A percentile compares a stretch with the other conserved stretches of the same genome.
phyloP scores from a whole-genome alignment of 2,888 invertebrate genomes.

The Drosophila aldrichi region DNA sequence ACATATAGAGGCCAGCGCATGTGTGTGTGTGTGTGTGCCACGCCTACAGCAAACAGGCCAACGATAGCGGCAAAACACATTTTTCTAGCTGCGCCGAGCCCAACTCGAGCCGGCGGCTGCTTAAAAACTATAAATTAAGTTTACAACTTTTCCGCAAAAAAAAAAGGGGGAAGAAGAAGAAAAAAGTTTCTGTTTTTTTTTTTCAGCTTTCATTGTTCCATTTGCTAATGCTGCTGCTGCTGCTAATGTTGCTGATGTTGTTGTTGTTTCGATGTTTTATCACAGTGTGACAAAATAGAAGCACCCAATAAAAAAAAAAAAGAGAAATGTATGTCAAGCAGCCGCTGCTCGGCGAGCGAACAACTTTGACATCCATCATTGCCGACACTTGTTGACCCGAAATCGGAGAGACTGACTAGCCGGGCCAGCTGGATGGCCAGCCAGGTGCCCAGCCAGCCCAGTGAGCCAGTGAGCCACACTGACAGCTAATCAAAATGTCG shows the following conservation, averaged over 20 bases:
- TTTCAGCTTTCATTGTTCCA: conserved; percentile 10
- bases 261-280: conserved; percentile 61
- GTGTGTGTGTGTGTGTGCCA: conserved; percentile 19
- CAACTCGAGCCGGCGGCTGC: conserved; percentile 67
- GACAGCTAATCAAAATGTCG: conserved; percentile 78
- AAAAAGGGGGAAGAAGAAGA: conserved; percentile 31
- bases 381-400: conserved; percentile 74
- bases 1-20: conserved; percentile 13
- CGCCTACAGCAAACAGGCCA: conserved; percentile 47
- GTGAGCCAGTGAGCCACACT: conserved; percentile 12
- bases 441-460: conserved; percentile 9
- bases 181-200: conserved; percentile 42
- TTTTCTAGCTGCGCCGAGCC: conserved; percentile 54
- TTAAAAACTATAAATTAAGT: conserved; percentile 78
- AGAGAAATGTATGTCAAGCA: conserved; percentile 72
- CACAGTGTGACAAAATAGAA: conserved; percentile 72
- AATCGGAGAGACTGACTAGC: conserved; percentile 1
- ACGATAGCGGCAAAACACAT: conserved; percentile 70
- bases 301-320: conserved; percentile 48
- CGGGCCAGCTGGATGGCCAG: background rate
- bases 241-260: conserved; percentile 13
- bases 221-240: conserved; percentile 21
- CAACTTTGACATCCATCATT: conserved; percentile 76
- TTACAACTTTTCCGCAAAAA: conserved; percentile 77
- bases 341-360: conserved; percentile 20